Conservation (phyloP, 2,113 vertebrate genomes). For the Hypanus sabinus region DNA sequence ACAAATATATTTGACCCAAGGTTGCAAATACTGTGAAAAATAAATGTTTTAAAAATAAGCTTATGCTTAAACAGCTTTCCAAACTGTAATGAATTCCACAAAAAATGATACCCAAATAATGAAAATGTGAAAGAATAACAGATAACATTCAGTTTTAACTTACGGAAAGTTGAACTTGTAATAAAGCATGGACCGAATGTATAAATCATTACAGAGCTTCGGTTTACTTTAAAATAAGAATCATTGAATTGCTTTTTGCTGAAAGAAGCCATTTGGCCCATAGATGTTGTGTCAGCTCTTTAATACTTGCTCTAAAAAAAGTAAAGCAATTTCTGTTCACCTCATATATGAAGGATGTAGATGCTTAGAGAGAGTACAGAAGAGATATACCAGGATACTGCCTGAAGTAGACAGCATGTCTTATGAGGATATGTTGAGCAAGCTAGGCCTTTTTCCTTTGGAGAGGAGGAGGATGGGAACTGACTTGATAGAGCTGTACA, state of each 20-base stretch:
- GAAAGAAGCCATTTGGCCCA: not conserved
- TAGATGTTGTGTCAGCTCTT: not conserved
- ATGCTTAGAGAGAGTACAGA: no score
- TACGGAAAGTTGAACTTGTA: not conserved
- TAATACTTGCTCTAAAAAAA: no score
- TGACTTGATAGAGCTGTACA: no score
- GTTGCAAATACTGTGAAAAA: not conserved
- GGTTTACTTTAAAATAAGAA: not conserved
- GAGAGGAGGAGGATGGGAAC: no score
- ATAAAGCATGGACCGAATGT: not conserved
- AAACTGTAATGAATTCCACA: not conserved
- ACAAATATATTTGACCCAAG: not conserved
- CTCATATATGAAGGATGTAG: no score
- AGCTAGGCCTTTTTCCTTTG: no score
- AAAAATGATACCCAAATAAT: not conserved
- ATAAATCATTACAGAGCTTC: not conserved
- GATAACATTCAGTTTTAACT: not conserved
- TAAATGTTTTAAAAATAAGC: not conserved
- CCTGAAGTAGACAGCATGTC: no score
- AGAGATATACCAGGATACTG: no score
- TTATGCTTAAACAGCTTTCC: not conserved
- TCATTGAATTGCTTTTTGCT: not conserved
- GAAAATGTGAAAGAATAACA: constrained; percentile 10
- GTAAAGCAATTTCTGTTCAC: no score
- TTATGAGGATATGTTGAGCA: no score